Evolutionary conservation across 2,113 vertebrate species (phyloP), one percentile per base, ranked within the genome.

Genomic region (human (Homo sapiens)): DNA sequence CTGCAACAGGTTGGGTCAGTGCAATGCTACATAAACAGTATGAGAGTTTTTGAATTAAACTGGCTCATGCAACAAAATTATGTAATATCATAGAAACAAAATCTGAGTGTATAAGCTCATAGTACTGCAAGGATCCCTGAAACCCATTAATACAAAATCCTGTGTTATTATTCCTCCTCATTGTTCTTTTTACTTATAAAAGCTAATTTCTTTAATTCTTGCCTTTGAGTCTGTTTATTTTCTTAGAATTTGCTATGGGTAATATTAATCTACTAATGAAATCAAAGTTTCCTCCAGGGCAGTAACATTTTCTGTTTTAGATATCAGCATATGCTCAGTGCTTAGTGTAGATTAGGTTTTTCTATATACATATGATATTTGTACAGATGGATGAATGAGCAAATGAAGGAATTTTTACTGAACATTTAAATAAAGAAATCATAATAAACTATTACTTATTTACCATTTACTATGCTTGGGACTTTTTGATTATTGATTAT

Each of bases 241-340:
- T 94, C 66, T 91, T 94, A 93, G 78, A 84, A 82, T 78, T 93
- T 43, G 8, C 66, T 91, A 0, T 89, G 48, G 50, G 43, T 97
- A 85, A 94, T 73, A 83, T 92, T 73, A 75, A 86, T 86, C 66
- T 96, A 38, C 59, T 75, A 95, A 87, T 95, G 90, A 90, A 96
- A 89, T 92, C 68, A 82, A 94, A 35, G 25, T 79, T 96, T 92
- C 73, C 82, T 93, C 78, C 11, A 64, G 43, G 79, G 13, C 20
- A 61, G 8, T 93, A 61, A 55, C 7, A 11, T 83, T 97, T 95
- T 96, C 66, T 83, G 38, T 85, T 93, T 88, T 83, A 61, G 38
- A 83, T 85, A 61, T 59, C 64, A 61, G 40, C 43, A 11, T 55
- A 48, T 55, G 10, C 61, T 78, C 38, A 30, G n/a, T 55, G 40